Evolutionary conservation across 2,113 vertebrate species (phyloP).

Genomic region (Odocoileus virginianus): DNA sequence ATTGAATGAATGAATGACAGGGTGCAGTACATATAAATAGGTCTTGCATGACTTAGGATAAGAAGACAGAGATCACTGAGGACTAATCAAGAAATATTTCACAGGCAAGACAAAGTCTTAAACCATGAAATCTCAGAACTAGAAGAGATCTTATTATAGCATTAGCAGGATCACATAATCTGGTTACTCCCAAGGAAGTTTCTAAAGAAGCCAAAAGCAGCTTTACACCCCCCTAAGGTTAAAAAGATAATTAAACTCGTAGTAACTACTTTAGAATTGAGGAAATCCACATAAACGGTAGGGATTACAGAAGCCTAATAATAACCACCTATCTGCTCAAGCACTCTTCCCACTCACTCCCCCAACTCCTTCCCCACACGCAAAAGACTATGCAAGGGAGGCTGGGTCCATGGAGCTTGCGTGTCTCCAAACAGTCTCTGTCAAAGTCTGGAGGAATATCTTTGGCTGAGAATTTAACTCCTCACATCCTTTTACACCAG

Average conservation of each 20-base stretch:
- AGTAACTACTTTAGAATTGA: neutral
- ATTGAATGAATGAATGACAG: neutral
- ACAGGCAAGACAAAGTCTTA: neutral
- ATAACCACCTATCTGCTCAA: neutral
- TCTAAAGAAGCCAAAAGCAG: neutral
- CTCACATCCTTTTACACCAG: neutral
- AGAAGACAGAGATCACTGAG: neutral
- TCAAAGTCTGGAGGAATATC: neutral
- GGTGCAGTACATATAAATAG: neutral
- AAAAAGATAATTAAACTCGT: constrained; percentile 15
- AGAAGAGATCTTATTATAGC: neutral
- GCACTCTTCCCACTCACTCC: neutral
- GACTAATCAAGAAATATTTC: constrained; percentile 12
- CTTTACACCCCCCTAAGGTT: neutral
- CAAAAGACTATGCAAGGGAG: neutral
- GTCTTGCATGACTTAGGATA: neutral
- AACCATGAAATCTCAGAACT: neutral
- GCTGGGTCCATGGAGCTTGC: neutral
- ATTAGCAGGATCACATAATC: neutral
- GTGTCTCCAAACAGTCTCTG: neutral
- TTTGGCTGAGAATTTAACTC: neutral
- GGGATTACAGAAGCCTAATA: neutral
- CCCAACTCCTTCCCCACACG: neutral
- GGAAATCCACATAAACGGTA: neutral
- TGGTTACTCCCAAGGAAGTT: neutral